Conservation (phyloP, 2,113 vertebrate genomes). For the Microtus richardsoni region DNA sequence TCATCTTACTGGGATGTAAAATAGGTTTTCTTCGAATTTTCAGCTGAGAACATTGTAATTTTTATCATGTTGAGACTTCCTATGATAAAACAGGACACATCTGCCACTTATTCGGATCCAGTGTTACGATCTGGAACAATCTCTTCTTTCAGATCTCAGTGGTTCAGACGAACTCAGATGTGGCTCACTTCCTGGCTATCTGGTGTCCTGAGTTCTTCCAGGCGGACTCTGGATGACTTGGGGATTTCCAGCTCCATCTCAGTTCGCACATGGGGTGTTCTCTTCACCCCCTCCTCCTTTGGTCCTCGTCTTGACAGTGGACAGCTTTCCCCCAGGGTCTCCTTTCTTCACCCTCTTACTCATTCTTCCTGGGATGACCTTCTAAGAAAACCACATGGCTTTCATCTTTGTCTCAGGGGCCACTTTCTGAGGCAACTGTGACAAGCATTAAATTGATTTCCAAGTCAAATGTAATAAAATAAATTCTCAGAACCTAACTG, state of each 20-base stretch:
- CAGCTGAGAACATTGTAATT: not conserved
- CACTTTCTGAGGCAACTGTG: conserved; percentile 50
- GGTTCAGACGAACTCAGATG: not conserved
- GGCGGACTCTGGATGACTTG: not conserved
- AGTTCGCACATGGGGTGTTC: no score
- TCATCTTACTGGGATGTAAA: not conserved
- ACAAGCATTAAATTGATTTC: conserved; percentile 28
- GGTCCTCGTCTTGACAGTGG: not conserved
- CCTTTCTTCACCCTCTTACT: not conserved
- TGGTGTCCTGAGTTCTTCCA: not conserved
- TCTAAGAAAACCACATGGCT: conserved; percentile 10
- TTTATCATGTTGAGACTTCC: conserved; percentile 25
- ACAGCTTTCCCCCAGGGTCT: not conserved
- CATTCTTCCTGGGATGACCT: not conserved
- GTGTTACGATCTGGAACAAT: not conserved
- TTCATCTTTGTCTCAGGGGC: conserved; percentile 25
- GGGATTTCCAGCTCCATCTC: not conserved
- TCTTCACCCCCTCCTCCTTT: not conserved
- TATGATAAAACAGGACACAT: not conserved
- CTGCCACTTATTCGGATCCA: not conserved
- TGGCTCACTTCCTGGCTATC: not conserved
- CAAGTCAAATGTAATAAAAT: conserved; percentile 41
- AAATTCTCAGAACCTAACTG: conserved; percentile 37
- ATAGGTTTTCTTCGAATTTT: conserved; percentile 47
- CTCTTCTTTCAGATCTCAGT: not conserved